Conservation (phyloP, 2,888 invertebrate species). For the Phortica okadai region DNA sequence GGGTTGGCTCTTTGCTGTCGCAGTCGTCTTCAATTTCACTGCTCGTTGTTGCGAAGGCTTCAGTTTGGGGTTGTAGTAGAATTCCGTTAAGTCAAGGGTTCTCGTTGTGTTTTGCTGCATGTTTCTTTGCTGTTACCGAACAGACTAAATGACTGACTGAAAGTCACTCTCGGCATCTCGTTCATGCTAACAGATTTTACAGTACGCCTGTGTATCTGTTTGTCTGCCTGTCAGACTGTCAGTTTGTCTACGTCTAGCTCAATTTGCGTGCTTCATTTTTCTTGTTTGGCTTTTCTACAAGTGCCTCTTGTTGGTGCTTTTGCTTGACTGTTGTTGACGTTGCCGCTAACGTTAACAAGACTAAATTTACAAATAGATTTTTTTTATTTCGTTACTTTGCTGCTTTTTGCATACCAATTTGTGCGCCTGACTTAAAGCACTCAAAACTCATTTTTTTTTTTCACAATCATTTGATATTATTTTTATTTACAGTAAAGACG, state of each 20-base stretch:
- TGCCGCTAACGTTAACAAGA: not conserved
- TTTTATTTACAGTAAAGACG: no score
- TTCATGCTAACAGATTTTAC: not conserved
- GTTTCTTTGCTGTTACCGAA: not conserved
- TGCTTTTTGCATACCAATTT: not conserved
- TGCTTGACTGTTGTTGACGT: constrained; percentile 8
- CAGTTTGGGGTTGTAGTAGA: not conserved
- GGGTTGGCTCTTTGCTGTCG: constrained; percentile 2
- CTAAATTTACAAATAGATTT: constrained; percentile 8
- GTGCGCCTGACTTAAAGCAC: not conserved
- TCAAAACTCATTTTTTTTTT: not conserved
- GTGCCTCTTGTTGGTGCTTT: constrained; percentile 12
- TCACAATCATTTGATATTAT: not conserved
- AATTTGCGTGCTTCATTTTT: constrained; percentile 21
- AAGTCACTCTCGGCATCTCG: not conserved
- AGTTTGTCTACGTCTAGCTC: constrained; percentile 1
- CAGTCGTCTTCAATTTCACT: not conserved
- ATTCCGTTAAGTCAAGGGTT: constrained; percentile 4
- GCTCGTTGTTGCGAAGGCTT: not conserved
- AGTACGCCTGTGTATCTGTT: not conserved
- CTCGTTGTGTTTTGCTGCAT: constrained; percentile 30
- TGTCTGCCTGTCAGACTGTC: not conserved
- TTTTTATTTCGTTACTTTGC: not conserved
- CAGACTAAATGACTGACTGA: not conserved
- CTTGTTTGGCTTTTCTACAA: constrained; percentile 21